Evolutionary conservation across 2,113 vertebrate genomes (phyloP).

Genomic region (Stomatorhinus ivindoensis): DNA sequence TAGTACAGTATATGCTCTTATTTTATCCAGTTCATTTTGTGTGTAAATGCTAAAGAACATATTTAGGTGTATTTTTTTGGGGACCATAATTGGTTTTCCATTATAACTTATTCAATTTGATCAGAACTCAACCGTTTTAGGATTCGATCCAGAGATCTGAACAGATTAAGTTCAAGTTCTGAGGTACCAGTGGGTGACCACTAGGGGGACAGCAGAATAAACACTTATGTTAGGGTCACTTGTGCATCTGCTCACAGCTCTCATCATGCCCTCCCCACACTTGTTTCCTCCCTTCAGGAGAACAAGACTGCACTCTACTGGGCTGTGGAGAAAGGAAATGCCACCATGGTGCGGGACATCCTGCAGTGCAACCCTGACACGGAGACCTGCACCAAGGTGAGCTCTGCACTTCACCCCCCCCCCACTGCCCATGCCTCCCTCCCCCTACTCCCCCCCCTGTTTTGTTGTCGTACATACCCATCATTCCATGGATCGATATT

Average conservation of each 20-base stretch:
- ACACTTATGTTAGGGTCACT: neutral
- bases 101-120: no score
- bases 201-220: neutral
- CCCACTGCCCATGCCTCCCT: neutral
- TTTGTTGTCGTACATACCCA: neutral
- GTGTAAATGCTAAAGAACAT: no score
- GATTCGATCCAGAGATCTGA: no score
- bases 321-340: constrained; percentile 97
- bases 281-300: constrained; percentile 59
- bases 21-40: no score
- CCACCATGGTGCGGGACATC: constrained; percentile 93
- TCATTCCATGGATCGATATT: neutral
- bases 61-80: no score
- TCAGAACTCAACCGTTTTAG: no score
- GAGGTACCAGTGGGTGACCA: neutral
- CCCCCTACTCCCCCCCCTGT: neutral
- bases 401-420: neutral
- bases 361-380: constrained; percentile 95
- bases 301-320: constrained; percentile 94
- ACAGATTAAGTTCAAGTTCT: no score
- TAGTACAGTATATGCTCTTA: no score
- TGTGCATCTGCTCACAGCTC: neutral
- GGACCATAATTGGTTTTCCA: no score
- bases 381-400: constrained; percentile 91
- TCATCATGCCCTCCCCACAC: neutral